phyloP scores from a whole-genome alignment of 64 coral and sea anemone species.

The Platygyra sinensis region DNA sequence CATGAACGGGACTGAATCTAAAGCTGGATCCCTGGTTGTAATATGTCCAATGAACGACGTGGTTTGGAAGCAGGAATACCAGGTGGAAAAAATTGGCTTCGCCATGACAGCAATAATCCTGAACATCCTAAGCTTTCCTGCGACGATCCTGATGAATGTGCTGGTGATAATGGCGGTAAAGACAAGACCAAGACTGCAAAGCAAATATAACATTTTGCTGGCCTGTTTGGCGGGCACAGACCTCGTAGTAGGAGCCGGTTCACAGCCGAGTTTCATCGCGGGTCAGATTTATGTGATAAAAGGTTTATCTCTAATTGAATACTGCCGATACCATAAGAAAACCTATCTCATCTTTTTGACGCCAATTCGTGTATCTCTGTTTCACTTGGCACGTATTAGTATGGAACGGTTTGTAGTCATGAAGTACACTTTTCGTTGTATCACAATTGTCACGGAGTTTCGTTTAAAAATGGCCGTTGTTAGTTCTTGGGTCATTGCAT shows the following conservation, averaged over 20 bases:
- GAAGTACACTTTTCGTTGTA: neutral
- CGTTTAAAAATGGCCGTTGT: neutral
- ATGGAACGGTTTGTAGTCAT: neutral
- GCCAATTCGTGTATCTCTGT: neutral
- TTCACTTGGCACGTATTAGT: neutral
- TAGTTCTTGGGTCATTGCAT: neutral
- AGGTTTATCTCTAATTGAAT: neutral
- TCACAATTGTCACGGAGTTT: neutral
- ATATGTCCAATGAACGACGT: neutral
- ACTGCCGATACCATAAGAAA: neutral
- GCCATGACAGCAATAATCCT: neutral
- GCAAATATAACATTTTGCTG: slow-evolving; percentile 1
- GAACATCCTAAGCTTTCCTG: neutral
- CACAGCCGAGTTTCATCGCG: neutral
- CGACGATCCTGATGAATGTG: neutral
- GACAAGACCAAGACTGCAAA: slow-evolving; percentile 4
- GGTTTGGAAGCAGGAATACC: neutral
- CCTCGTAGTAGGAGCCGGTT: neutral
- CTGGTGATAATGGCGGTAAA: slow-evolving; percentile 6
- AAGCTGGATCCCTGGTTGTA: neutral
- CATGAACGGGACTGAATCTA: neutral
- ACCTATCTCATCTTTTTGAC: neutral
- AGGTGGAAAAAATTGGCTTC: neutral
- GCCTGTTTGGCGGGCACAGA: slow-evolving; percentile 14
- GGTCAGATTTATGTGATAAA: neutral